These are phyloP conservation scores for Drosophila guanche DNA, from an alignment of 1,140 invertebrate species.

Conservation along the genomic window DNA sequence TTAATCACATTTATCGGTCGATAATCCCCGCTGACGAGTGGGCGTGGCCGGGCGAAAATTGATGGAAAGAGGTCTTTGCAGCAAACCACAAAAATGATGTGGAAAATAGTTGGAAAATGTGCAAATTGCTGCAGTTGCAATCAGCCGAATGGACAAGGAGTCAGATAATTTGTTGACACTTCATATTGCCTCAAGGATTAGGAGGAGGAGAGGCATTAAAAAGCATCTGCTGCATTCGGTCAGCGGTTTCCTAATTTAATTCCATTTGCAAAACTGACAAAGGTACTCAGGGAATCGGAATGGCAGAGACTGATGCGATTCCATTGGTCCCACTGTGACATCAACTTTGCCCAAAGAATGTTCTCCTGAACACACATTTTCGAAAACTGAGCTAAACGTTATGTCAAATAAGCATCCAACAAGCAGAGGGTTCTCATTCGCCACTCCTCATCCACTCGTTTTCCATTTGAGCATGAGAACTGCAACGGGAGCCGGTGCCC, in stretches of 20 bases:
- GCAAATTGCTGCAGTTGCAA: slow-evolving; percentile 70
- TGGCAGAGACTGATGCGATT: no score
- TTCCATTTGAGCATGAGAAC: slow-evolving; percentile 36
- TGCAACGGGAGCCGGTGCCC: slow-evolving; percentile 39
- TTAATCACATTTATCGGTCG: slow-evolving; percentile 66
- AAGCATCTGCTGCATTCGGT: slow-evolving; percentile 69
- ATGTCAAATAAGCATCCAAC: slow-evolving; percentile 39
- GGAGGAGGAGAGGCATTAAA: slow-evolving; percentile 21
- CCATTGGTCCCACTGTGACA: slow-evolving; percentile 13
- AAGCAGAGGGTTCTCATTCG: background rate
- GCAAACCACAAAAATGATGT: slow-evolving; percentile 74
- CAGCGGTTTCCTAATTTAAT: slow-evolving; percentile 63
- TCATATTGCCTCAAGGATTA: slow-evolving; percentile 42
- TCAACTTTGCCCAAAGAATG: slow-evolving; percentile 6
- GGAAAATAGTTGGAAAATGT: slow-evolving; percentile 73
- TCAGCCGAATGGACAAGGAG: slow-evolving; percentile 32
- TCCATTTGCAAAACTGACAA: slow-evolving; percentile 19
- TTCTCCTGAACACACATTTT: slow-evolving; percentile 39
- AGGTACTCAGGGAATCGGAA: background rate
- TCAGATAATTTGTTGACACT: slow-evolving; percentile 63
- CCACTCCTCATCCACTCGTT: slow-evolving; percentile 15
- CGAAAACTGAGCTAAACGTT: slow-evolving; percentile 43
- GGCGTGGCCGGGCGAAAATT: slow-evolving; percentile 9
- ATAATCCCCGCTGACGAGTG: slow-evolving; percentile 7
- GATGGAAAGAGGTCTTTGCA: slow-evolving; percentile 13